Conservation (phyloP, 2,797 vertebrate species). For the Sphaeramia orbicularis region DNA sequence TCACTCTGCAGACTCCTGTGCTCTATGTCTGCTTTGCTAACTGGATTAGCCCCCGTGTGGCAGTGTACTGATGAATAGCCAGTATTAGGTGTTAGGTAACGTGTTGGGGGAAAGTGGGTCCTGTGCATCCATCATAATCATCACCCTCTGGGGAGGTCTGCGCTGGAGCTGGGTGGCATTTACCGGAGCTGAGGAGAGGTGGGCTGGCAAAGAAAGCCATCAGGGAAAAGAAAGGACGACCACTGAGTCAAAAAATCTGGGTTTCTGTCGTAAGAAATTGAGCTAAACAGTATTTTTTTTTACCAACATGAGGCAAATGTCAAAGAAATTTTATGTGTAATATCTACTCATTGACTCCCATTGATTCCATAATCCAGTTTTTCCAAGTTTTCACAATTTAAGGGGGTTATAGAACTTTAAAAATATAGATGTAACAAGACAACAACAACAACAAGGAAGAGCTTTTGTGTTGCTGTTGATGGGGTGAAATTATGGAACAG, state of each 20-base stretch:
- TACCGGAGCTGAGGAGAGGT: neutral
- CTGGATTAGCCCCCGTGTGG: slow-evolving; percentile 39
- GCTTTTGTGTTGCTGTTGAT: too few species aligned
- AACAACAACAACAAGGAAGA: too few species aligned
- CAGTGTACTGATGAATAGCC: slow-evolving; percentile 67
- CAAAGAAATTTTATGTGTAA: too few species aligned
- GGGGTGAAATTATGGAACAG: too few species aligned
- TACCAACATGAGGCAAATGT: too few species aligned
- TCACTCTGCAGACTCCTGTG: slow-evolving; percentile 25
- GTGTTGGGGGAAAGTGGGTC: slow-evolving; percentile 27
- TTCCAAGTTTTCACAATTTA: too few species aligned
- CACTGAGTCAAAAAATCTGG: neutral
- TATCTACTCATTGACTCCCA: too few species aligned
- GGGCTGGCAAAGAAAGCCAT: slow-evolving; percentile 9
- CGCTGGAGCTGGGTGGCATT: slow-evolving; percentile 32
- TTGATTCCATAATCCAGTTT: too few species aligned
- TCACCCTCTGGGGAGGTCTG: slow-evolving; percentile 47
- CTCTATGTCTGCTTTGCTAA: slow-evolving; percentile 40
- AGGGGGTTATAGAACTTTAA: too few species aligned
- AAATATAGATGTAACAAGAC: too few species aligned
- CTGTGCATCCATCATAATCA: slow-evolving; percentile 58
- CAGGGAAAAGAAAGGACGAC: neutral
- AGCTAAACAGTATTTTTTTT: too few species aligned
- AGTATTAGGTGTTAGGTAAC: slow-evolving; percentile 58
- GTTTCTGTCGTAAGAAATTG: too few species aligned